Conservation (phyloP, 2,113 vertebrate genomes). For the Ceuthmochares aereus region DNA sequence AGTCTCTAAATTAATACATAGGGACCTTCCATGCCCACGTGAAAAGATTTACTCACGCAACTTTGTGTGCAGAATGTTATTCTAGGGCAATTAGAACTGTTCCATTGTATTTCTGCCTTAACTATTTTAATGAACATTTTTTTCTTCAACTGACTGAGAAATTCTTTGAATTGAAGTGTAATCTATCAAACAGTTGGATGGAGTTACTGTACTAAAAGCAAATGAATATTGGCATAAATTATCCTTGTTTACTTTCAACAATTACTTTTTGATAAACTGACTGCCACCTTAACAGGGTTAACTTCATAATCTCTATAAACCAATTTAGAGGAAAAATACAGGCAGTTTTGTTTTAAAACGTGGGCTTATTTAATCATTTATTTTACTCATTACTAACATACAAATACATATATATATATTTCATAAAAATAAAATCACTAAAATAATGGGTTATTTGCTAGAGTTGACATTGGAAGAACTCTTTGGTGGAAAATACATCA, state of each 20-base stretch:
- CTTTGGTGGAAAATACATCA: not conserved
- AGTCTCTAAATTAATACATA: not conserved
- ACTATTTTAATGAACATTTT: not conserved
- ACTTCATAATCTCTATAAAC: not conserved
- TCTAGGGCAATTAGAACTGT: not conserved
- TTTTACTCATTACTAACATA: not conserved
- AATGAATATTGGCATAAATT: conserved; percentile 46
- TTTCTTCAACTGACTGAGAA: conserved; percentile 17
- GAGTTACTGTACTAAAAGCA: conserved; percentile 6
- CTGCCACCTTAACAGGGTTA: not conserved
- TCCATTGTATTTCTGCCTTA: conserved; percentile 11
- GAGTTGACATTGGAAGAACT: not conserved
- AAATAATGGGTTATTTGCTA: not conserved
- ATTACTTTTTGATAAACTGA: conserved; percentile 2
- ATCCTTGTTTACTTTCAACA: conserved; percentile 27
- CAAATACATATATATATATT: not conserved
- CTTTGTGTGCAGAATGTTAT: not conserved
- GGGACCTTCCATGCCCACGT: not conserved
- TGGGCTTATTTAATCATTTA: not conserved
- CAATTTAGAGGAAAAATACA: not conserved
- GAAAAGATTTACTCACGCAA: not conserved
- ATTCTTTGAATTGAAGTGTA: not conserved
- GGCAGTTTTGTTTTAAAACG: not conserved
- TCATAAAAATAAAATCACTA: not conserved
- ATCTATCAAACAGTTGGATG: conserved; percentile 20